These are phyloP conservation scores for Strix aluco DNA, from an alignment of 2,113 vertebrate species.

Conservation along the genomic window DNA sequence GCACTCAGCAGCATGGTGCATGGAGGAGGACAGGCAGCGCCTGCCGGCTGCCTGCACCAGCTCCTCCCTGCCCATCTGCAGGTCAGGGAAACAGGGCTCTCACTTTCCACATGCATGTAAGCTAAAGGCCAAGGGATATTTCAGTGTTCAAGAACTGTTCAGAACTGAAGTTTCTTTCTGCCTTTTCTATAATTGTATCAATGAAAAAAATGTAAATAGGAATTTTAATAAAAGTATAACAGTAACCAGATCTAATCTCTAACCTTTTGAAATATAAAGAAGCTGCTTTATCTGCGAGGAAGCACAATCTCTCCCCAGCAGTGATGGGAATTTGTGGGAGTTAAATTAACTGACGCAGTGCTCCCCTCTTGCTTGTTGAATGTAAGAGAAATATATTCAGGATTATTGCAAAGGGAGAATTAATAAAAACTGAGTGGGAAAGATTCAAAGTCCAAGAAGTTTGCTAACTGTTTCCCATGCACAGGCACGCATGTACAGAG, in stretches of 20 bases:
- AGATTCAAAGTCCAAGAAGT: not conserved
- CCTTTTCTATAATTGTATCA: constrained; percentile 14
- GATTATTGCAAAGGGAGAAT: constrained; percentile 36
- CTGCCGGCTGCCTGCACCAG: not conserved
- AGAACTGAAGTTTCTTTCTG: not conserved
- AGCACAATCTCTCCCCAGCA: constrained; percentile 40
- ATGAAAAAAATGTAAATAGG: constrained; percentile 17
- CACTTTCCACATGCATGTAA: not conserved
- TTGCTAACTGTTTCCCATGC: not conserved
- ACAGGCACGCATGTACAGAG: not conserved
- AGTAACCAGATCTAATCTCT: constrained; percentile 56
- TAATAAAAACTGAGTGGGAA: not conserved
- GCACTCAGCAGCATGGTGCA: not conserved
- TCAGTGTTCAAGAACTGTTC: not conserved
- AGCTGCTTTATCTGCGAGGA: constrained; percentile 31
- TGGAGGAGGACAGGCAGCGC: not conserved
- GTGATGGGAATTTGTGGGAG: constrained; percentile 52
- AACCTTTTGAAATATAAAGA: constrained; percentile 59
- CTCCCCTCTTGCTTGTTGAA: constrained; percentile 27
- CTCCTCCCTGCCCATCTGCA: not conserved
- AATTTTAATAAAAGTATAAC: constrained; percentile 58
- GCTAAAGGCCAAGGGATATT: not conserved
- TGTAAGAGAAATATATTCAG: constrained; percentile 13
- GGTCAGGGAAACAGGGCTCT: not conserved
- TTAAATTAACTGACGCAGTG: constrained; percentile 38